Evolutionary conservation across 2,888 invertebrate species (phyloP).

Genomic region (Trissolcus brochymenae): DNA sequence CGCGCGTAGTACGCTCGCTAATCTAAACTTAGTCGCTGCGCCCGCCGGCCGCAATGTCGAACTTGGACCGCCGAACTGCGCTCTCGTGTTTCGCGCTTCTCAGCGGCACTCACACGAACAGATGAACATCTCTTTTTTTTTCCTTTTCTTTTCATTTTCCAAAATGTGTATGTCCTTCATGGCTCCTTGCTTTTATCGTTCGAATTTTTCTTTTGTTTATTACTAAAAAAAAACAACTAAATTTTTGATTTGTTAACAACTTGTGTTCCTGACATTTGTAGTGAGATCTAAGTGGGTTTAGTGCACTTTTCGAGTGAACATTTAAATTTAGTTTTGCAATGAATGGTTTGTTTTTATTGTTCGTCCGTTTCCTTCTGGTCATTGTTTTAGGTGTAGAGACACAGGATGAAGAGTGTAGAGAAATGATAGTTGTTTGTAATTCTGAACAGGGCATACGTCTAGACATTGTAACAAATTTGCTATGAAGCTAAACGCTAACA

Average conservation of each 20-base stretch:
- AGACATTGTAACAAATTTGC: conserved; percentile 21
- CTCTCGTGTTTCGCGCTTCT: conserved; percentile 32
- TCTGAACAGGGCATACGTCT: conserved; percentile 4
- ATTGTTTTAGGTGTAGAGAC: not conserved
- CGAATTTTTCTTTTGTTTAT: not conserved
- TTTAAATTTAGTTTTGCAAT: too few relatives aligned
- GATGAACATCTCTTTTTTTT: conserved; percentile 17
- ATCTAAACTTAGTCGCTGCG: conserved; percentile 44
- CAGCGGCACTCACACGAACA: conserved; percentile 30
- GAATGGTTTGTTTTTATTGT: not conserved
- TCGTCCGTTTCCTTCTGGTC: not conserved
- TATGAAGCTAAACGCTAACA: conserved; percentile 32
- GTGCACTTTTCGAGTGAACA: not conserved
- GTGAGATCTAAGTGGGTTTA: too few relatives aligned
- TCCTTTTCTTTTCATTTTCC: conserved; percentile 24
- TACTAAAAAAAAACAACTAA: too few relatives aligned
- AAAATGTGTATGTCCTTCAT: conserved; percentile 32
- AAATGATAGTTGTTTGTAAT: conserved; percentile 1
- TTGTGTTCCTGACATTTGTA: too few relatives aligned
- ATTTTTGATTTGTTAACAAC: too few relatives aligned
- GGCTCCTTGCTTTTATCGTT: conserved; percentile 1
- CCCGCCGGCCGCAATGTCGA: conserved; percentile 27
- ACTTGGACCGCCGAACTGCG: conserved; percentile 24
- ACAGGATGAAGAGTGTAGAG: not conserved
- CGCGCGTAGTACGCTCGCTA: conserved; percentile 40